A percentile compares a stretch with the other conserved stretches of the same genome.
Conservation (phyloP, 2,888 invertebrate genomes). For the Mythimna ferrago region DNA sequence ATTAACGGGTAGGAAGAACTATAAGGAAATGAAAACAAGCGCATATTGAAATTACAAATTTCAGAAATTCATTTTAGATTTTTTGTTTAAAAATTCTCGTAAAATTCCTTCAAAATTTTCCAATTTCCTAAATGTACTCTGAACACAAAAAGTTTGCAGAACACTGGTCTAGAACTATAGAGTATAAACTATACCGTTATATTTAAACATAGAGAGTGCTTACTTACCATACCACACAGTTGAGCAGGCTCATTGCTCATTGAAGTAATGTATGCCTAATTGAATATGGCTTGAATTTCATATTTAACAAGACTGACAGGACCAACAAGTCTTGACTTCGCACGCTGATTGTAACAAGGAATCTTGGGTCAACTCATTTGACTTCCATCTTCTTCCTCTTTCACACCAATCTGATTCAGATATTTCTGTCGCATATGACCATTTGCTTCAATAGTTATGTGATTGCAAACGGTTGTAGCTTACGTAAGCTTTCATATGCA, state of each 20-base stretch:
- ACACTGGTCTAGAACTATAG: background rate
- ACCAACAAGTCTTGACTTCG: conserved; percentile 84
- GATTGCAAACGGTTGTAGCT: conserved; percentile 71
- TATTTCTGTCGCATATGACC: conserved; percentile 57
- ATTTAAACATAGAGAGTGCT: conserved; percentile 13
- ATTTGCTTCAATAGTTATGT: conserved; percentile 66
- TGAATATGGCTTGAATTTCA: conserved; percentile 84
- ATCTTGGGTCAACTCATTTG: conserved; percentile 87
- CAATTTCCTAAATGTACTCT: too few relatives aligned
- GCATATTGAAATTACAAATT: too few relatives aligned
- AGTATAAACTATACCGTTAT: background rate
- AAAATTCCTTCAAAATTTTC: too few relatives aligned
- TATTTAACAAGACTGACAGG: conserved; percentile 79
- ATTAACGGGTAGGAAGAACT: too few relatives aligned
- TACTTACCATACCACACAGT: conserved; percentile 55
- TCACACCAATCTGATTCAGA: conserved; percentile 65
- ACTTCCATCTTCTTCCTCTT: conserved; percentile 74
- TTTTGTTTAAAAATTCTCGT: too few relatives aligned
- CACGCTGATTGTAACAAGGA: conserved; percentile 88
- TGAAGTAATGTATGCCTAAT: conserved; percentile 80
- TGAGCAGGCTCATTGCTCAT: conserved; percentile 70
- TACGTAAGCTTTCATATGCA: conserved; percentile 70
- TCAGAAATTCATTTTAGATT: too few relatives aligned
- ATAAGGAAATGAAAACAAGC: too few relatives aligned
- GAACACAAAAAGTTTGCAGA: too few relatives aligned